A percentile compares a stretch with the other conserved stretches of the same genome.
Conservation (phyloP, 2,113 vertebrate genomes). For the Tichodroma muraria region DNA sequence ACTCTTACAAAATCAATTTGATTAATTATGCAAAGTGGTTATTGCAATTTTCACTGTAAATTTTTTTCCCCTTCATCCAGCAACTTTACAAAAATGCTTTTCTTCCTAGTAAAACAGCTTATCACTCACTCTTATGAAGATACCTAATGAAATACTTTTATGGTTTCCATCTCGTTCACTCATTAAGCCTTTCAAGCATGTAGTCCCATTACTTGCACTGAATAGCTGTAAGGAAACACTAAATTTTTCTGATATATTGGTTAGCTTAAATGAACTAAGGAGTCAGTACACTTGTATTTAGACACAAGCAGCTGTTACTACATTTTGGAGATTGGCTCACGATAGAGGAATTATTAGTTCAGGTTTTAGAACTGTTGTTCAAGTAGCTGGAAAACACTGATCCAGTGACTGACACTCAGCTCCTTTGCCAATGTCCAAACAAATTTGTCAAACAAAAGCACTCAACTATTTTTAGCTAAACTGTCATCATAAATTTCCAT, state of each 20-base stretch:
- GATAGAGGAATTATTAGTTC: not conserved
- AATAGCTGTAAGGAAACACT: not conserved
- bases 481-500: not conserved
- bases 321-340: not conserved
- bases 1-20: not conserved
- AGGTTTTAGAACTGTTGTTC: not conserved
- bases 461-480: not conserved
- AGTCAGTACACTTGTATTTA: not conserved
- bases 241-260: not conserved
- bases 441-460: not conserved
- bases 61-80: not conserved
- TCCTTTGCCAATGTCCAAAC: not conserved
- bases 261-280: not conserved
- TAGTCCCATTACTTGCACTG: not conserved
- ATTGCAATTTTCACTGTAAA: rapidly evolving
- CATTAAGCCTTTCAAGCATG: not conserved
- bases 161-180: not conserved
- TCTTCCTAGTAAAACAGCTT: not conserved
- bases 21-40: not conserved
- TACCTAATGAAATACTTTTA: not conserved
- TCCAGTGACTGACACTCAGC: not conserved
- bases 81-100: not conserved
- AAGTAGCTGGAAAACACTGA: not conserved
- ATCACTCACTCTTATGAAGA: not conserved
- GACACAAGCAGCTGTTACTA: not conserved